Evolutionary conservation across 2,888 invertebrate genomes (phyloP).

Genomic region (Xiphydria camelus): DNA sequence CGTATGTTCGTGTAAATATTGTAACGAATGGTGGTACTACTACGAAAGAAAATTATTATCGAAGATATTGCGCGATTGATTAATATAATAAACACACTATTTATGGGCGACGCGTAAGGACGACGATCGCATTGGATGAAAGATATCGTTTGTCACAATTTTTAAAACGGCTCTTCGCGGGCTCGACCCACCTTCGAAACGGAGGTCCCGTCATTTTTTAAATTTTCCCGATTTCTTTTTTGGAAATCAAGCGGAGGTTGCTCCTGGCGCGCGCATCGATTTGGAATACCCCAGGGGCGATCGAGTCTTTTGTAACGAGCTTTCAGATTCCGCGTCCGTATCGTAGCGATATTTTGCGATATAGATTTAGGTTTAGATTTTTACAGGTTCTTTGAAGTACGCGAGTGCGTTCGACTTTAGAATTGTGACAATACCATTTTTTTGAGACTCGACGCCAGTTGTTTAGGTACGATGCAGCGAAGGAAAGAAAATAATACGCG

Average conservation of each 20-base stretch:
- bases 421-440: conserved; percentile 44
- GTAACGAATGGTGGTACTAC: conserved; percentile 51
- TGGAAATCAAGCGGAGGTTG: background rate
- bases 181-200: background rate
- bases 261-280: too few species aligned
- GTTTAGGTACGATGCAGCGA: conserved; percentile 29
- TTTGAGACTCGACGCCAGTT: conserved; percentile 35
- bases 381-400: conserved; percentile 21
- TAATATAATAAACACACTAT: conserved; percentile 47
- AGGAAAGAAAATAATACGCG: conserved; percentile 36
- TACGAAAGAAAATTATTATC: conserved; percentile 37
- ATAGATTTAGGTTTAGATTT: conserved; percentile 13
- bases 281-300: too few species aligned
- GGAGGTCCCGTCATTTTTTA: too few species aligned
- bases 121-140: conserved; percentile 3
- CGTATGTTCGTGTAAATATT: conserved; percentile 54
- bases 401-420: conserved; percentile 31
- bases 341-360: background rate
- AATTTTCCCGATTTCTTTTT: too few species aligned
- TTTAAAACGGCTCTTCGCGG: background rate
- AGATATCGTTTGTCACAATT: conserved; percentile 18
- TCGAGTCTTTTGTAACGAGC: too few species aligned
- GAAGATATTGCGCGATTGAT: conserved; percentile 36
- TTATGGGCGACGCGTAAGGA: conserved; percentile 36
- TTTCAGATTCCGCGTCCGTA: too few species aligned